Evolutionary conservation across 2,888 invertebrate species (phyloP), one percentile per base, ranked within the genome.

Genomic region (Pristionchus entomophagus): DNA sequence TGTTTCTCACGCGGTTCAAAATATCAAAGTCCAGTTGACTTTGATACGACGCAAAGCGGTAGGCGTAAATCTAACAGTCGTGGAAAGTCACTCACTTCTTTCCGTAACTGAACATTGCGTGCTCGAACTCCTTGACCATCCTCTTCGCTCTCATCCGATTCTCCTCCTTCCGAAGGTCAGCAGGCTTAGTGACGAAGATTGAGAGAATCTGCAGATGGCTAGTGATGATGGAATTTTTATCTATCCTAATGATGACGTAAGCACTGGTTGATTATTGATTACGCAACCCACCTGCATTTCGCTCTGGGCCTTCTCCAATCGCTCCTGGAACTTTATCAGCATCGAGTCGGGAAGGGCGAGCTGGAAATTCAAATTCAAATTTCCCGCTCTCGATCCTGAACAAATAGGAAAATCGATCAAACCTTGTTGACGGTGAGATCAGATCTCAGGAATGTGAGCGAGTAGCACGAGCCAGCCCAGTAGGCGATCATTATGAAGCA

Each of bases 371-470:
- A n/a, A 19, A 77, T 12, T 77, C 12, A 65, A 32, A 0, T 56
- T 65, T 65, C 32, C 29, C 29, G n/a, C 10, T n/a, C 10, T n/a
- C n/a, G n/a, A n/a, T n/a, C n/a, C n/a, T n/a, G n/a, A n/a, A 77
- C 4, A 77, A 12, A n/a, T 77, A 26, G 19, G 38, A 26, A 22
- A 77, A 41, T 77, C 12, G 22, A 22, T 41, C 29, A 8, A 12
- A 82, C 82, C 82, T 82, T 82, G 59, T 82, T 82, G n/a, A 82
- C 82, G n/a, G 82, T 82, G 10, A 82, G 59, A 38, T 82, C 81
- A 5, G 82, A 82, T n/a, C 82, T 22, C n/a, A 82, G 56, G 41
- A 26, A 41, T 2, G 56, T 59, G 10, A 82, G 82, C 0, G 56
- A 56, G 29, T 59, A 82, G 14, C 56, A 38, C n/a, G 82, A 56